phyloP scores from a whole-genome alignment of 2,113 vertebrate species.

The Lonchura striata region DNA sequence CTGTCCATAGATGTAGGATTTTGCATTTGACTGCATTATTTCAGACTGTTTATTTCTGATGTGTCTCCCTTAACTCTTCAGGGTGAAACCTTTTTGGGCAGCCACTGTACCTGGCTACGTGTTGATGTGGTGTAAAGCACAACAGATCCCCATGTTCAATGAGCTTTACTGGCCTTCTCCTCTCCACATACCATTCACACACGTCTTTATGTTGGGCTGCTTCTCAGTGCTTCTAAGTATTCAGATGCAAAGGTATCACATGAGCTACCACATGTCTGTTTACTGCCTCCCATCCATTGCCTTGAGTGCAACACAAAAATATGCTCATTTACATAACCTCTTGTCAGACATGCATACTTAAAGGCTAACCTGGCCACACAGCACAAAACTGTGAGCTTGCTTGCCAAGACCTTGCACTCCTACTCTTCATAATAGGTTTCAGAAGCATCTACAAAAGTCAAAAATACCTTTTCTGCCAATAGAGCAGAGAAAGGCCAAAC shows the following conservation, averaged over 20 bases:
- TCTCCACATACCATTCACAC: not conserved
- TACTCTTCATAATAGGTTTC: not conserved
- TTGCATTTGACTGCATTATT: not conserved
- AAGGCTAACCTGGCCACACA: slow-evolving; percentile 30
- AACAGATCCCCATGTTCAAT: not conserved
- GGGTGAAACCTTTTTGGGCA: not conserved
- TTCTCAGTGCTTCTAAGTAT: not conserved
- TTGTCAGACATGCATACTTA: slow-evolving; percentile 23
- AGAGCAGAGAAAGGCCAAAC: not conserved
- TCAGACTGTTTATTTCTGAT: not conserved
- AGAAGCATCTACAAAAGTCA: not conserved
- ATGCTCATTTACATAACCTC: slow-evolving; percentile 19
- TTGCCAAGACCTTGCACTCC: not conserved
- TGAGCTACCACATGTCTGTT: not conserved
- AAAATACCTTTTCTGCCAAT: not conserved
- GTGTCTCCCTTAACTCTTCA: not conserved
- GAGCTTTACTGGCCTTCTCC: not conserved
- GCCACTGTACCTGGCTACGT: not conserved
- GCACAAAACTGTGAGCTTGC: not conserved
- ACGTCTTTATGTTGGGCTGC: not conserved
- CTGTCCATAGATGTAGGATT: not conserved
- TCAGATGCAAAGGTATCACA: not conserved
- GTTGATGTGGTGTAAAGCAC: not conserved
- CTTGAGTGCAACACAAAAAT: slow-evolving; percentile 13
- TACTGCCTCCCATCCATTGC: not conserved